Conservation (phyloP, 2,888 invertebrate species). For the Melanchra persicariae region DNA sequence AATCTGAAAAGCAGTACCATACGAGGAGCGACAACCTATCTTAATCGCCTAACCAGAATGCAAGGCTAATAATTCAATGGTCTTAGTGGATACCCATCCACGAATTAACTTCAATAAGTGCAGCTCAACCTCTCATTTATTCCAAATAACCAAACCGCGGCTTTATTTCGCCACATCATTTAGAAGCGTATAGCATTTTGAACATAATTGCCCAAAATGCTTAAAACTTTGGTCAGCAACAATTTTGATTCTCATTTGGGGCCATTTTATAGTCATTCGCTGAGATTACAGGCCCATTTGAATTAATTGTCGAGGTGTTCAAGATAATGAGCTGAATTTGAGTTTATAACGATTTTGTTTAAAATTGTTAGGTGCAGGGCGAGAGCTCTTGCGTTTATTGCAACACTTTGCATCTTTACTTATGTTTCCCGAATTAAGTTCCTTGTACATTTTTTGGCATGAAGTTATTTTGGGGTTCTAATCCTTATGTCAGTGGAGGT, state of each 20-base stretch:
- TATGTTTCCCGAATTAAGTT: not conserved
- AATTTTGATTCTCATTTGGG: conserved; percentile 33
- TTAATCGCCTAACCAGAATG: too few relatives aligned
- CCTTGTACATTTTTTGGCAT: not conserved
- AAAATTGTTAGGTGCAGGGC: conserved; percentile 24
- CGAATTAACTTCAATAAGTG: not conserved
- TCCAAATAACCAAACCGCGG: not conserved
- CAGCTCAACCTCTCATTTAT: too few relatives aligned
- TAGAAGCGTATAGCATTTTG: not conserved
- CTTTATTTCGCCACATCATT: not conserved
- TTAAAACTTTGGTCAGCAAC: conserved; percentile 22
- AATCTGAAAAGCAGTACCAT: too few relatives aligned
- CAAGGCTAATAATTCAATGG: not conserved
- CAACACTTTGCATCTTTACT: not conserved
- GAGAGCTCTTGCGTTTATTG: not conserved
- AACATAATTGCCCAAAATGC: not conserved
- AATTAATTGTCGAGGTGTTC: conserved; percentile 53
- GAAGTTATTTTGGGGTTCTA: not conserved
- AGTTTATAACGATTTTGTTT: conserved; percentile 29
- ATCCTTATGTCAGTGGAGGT: too few relatives aligned
- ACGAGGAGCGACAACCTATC: too few relatives aligned
- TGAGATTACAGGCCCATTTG: conserved; percentile 42
- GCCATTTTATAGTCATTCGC: conserved; percentile 43
- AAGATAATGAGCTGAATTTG: conserved; percentile 51
- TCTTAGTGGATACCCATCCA: not conserved